Evolutionary conservation across 2,113 vertebrate genomes (phyloP), one percentile per base, ranked within the genome.

Genomic region (Vulpes vulpes): DNA sequence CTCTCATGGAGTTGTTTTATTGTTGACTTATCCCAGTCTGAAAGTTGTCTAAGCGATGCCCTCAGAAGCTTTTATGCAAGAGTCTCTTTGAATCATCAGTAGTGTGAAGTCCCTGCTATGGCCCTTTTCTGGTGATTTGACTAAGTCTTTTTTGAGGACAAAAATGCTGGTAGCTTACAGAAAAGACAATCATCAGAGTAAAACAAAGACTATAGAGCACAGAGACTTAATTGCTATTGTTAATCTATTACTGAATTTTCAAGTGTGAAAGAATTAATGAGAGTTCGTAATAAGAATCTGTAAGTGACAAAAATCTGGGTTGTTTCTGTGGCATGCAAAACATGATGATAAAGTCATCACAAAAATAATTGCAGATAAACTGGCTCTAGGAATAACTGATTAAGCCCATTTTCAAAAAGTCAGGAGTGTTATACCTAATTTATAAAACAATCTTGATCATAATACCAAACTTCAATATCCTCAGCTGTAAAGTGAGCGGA

Each of bases 161-260:
- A 69, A 62, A 89, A 19, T 4, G 1, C 51, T 43, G 23, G 25
- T 53, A 71, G 9, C 11, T 82, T 55, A 35, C 30, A 78, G n/a
- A 69, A 89, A 62, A 89, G 30, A 51, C 43, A 17, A 51, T 23
- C 38, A 93, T 27, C 12, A 51, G 30, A 85, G 11, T 32, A 84
- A 89, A 84, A 51, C 17, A 64, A 64, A 57, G 16, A 64, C 32
- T 62, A 3, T 32, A 64, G 43, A 35, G 60, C 20, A 84, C 11
- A 71, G 55, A 85, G 1, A 73, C 30, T 51, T 85, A 73, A 49
- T 57, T 14, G 53, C 22, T 89, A 15, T 35, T 27, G 23, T 69
- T 83, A 83, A 69, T 92, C 62, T 88, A 78, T 32, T 89, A 71
- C 27, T 69, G 30, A 84, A 19, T 4, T 51, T 92, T 96, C 43